Base-by-base conservation (phyloP, 2,113 vertebrate species). In the Ophiodon elongatus region DNA sequence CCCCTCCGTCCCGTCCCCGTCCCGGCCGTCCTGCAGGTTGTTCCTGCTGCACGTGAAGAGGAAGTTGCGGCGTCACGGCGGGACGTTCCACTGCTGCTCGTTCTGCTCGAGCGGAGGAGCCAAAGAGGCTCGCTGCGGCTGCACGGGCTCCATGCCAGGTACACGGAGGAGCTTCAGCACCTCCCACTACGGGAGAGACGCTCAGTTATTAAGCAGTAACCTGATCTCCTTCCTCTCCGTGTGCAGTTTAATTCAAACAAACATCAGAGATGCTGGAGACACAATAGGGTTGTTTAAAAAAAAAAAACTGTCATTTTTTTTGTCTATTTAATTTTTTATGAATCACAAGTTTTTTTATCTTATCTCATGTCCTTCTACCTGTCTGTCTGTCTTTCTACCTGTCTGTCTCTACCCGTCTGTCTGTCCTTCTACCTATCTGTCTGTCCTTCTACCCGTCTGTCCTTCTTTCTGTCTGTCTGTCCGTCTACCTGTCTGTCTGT, bases 111-210 rank as follows among this genome's bases (percentile, higher is more conserved):
- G 98, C 0, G 96, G 96, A 54, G 98, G 98, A 4, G 94, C 96
- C 90, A 99, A 98, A 78, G 94, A 96, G 0, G 96, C 96, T 41
- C 96, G 92, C 68, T 99, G 97, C 69, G 96, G 96, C 68, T 99
- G 98, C 71, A 89, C 96, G 0, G 97, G 98, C 9, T 96, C 96
- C 74, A 98, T 99, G 97, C 97, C 97, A 92, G 98, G 97, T 99
- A 89, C n/a, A 0, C 6, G 8, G 37, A 39, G 37, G 37, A 37
- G 35, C 35, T 7, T 37, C n/a, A n/a, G n/a, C n/a, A n/a, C n/a
- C n/a, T n/a, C n/a, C n/a, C n/a, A n/a, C n/a, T n/a, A n/a, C n/a
- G n/a, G n/a, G n/a, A n/a, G n/a, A n/a, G n/a, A n/a, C n/a, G n/a
- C n/a, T n/a, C n/a, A n/a, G n/a, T 54, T 37, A 2, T 17, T 7